A percentile compares a stretch with the other conserved stretches of the same genome.
Evolutionary conservation across 2,113 vertebrate species (phyloP).

Genomic region (Pseudopodoces humilis): DNA sequence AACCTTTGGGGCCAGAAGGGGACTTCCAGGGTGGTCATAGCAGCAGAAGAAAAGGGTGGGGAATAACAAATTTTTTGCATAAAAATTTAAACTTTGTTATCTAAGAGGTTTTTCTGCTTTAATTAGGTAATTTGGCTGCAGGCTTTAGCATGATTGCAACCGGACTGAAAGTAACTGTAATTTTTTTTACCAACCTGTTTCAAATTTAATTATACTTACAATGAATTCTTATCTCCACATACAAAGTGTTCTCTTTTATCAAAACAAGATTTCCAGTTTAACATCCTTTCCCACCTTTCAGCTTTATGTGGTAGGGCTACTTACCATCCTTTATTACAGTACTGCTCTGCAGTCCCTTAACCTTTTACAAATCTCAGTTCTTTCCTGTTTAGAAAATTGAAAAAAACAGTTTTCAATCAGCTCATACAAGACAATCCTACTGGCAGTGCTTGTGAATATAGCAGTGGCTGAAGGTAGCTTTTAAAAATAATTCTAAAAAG

Average conservation of each 20-base stretch:
- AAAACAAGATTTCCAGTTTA: neutral
- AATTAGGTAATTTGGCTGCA: neutral
- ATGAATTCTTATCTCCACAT: neutral
- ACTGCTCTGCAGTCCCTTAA: rapidly evolving
- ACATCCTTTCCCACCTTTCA: neutral
- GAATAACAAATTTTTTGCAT: neutral
- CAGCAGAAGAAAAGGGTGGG: rapidly evolving
- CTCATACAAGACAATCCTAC: neutral
- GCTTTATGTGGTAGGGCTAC: neutral
- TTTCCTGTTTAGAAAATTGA: neutral
- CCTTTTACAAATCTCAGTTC: neutral
- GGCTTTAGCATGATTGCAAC: neutral
- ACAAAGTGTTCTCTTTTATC: neutral
- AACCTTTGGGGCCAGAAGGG: neutral
- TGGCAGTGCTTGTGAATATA: neutral
- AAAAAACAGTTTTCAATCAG: neutral
- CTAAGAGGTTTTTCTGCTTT: neutral
- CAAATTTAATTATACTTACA: neutral
- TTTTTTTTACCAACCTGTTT: neutral
- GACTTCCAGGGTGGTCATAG: rapidly evolving
- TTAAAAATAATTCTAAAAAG: neutral
- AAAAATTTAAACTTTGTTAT: neutral
- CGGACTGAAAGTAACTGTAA: neutral
- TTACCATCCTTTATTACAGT: neutral
- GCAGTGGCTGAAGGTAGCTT: neutral